Evolutionary conservation across 2,888 invertebrate species (phyloP), one percentile per base, ranked within the genome.

Genomic region (Apeira syringaria): DNA sequence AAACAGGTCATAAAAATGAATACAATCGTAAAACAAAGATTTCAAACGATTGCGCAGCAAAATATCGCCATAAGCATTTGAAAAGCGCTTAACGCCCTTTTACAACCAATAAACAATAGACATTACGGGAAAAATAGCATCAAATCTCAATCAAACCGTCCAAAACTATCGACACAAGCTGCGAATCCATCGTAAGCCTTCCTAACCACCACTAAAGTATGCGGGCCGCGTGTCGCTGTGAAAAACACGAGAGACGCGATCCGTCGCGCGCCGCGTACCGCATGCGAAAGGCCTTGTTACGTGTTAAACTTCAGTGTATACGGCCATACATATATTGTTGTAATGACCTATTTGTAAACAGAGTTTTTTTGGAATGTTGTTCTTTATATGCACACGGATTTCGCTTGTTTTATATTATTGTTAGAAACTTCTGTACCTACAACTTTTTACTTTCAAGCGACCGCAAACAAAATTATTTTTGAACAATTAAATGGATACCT

Each of bases 241-340:
- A 70, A 66, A 64, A 67, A 65, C 59, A 59, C 55, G 50, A 49
- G 64, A 49, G 50, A 59, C 61, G 63, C 55, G 56, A 60, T 48
- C 53, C 55, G 47, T 53, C 37, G 47, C 48, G 47, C 45, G 39
- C 51, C 26, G 27, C 47, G 41, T 39, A 29, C 47, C 48, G 64
- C 61, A 60, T 60, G 58, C 52, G 53, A 60, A 61, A 47, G 39
- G 50, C 52, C 58, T 56, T 35, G 49, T 59, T 61, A 60, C 36
- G 41, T 30, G 46, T 29, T 27, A 47, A 47, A 36, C 46, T 28
- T 37, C 53, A 45, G 46, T 59, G 53, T 50, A 52, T 44, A 48
- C 24, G 26, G 36, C 39, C 43, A 34, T 51, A 50, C 39, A 41
- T 46, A 46, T 46, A 38, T 28, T 26, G 24, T 26, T 26, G 43